Base-by-base conservation (phyloP, 2,797 vertebrate species). In the Macropus fuliginosus region DNA sequence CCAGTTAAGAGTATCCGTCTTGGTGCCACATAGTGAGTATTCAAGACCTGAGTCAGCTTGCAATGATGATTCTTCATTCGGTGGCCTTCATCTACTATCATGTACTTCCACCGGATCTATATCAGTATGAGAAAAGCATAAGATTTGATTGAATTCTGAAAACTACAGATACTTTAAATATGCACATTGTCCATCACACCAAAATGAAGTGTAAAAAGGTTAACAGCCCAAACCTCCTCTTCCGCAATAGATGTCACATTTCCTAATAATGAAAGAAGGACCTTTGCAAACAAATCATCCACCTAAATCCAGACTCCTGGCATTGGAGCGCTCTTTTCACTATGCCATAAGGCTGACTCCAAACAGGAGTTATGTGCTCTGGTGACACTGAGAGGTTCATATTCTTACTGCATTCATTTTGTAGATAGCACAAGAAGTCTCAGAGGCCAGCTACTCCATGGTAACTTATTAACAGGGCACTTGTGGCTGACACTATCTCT, bases 41-140 rank as follows among this genome's bases (percentile, higher is more conserved):
- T 99, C 95, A 99, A 98, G 97, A 99, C 99, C 97, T 99, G 99
- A 57, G 99, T 99, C 97, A 99, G 99, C 96, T 99, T 99, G 98
- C 99, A 99, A 98, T 99, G 99, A 97, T 99, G 99, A 98, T 99
- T 99, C 98, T 99, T 99, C 99, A 99, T 99, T 9, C 99, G 99
- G 98, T 99, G 99, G 54, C 99, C 99, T 98, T 99, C 99, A 9
- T 99, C 99, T 95, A 99, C 99, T 2, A 99, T 99, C 99, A 99
- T 99, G 97, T 99, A 99, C 97, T 99, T 99, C 99, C 99, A 99
- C 94, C 99, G 99, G 97, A 99, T 99, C 99, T 99, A 95, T 0
- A 92, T 92, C 54, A 93, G 4, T 74, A 74, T 89, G 10, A 74
- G 89, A n/a, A 34, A 59, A 46, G 91, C 1, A 12, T 91, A 31